These are phyloP conservation scores for Protaetia brevitarsis DNA, from an alignment of 1,140 invertebrate species.

Conservation along the genomic window DNA sequence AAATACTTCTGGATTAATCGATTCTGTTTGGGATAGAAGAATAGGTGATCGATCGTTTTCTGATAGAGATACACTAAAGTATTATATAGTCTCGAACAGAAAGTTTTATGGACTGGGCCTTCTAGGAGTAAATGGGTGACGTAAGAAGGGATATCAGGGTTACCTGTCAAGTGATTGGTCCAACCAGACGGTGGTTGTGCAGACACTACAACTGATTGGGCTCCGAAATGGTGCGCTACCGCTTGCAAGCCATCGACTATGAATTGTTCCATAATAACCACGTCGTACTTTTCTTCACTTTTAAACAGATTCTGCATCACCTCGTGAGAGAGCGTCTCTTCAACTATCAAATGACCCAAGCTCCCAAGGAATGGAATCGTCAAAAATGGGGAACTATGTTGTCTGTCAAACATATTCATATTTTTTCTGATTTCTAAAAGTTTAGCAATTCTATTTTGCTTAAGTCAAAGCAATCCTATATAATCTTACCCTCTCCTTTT, in stretches of 20 bases:
- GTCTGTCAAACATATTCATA: no score
- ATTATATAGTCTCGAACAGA: background rate
- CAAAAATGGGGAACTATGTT: no score
- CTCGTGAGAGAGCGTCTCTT: background rate
- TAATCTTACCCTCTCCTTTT: background rate
- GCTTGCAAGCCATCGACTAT: background rate
- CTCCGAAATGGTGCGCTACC: background rate
- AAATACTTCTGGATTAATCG: slow-evolving; percentile 47
- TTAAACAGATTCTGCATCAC: background rate
- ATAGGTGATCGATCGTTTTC: background rate
- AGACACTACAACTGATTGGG: no score
- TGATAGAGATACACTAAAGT: background rate
- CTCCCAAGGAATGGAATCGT: no score
- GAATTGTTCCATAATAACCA: background rate
- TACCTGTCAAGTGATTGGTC: slow-evolving; percentile 43
- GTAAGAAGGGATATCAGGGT: slow-evolving; percentile 46
- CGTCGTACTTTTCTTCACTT: background rate
- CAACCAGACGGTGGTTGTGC: no score
- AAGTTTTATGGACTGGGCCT: background rate
- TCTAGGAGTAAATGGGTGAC: slow-evolving; percentile 35
- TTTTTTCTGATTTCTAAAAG: no score
- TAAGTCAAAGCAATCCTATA: no score
- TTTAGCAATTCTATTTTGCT: no score
- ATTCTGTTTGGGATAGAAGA: slow-evolving; percentile 39
- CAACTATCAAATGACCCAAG: background rate